These are phyloP conservation scores for Lepidocolaptes lacrymiger DNA, from an alignment of 2,797 vertebrate species.

Conservation along the genomic window DNA sequence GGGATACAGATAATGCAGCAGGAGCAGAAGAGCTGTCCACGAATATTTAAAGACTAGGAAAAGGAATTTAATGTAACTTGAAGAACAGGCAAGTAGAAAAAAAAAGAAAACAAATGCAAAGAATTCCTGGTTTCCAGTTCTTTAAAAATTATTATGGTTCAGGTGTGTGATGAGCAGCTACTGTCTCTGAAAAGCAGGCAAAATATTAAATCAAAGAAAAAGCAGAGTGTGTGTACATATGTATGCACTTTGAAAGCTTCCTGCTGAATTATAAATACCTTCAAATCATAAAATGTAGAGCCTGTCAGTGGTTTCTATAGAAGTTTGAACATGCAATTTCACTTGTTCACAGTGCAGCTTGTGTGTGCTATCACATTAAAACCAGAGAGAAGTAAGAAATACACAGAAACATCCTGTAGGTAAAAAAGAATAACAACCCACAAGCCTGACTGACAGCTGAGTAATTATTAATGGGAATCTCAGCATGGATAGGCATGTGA, in stretches of 20 bases:
- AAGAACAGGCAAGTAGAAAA: not conserved
- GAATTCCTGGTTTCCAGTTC: not conserved
- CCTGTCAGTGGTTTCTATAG: not conserved
- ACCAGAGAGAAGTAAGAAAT: not conserved
- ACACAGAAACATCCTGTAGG: not conserved
- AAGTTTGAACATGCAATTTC: not conserved
- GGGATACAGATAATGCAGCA: not conserved
- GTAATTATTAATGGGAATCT: slow-evolving; percentile 11
- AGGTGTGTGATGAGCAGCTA: not conserved
- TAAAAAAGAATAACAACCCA: not conserved
- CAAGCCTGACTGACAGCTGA: not conserved
- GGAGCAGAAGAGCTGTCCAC: not conserved
- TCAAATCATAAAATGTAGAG: slow-evolving; percentile 9
- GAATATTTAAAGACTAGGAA: not conserved
- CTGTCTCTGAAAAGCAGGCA: not conserved
- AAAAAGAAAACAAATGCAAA: not conserved
- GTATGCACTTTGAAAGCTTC: slow-evolving; percentile 13
- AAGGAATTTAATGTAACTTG: not conserved
- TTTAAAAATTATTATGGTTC: not conserved
- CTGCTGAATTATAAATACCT: slow-evolving; percentile 35
- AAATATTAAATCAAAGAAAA: slow-evolving; percentile 30
- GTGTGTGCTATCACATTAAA: not conserved
- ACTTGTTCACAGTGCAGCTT: slow-evolving; percentile 33
- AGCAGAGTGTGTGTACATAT: not conserved
- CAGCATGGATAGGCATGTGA: not conserved